Evolutionary conservation across 2,797 vertebrate genomes (phyloP).

Genomic region (Crenuchus spilurus): DNA sequence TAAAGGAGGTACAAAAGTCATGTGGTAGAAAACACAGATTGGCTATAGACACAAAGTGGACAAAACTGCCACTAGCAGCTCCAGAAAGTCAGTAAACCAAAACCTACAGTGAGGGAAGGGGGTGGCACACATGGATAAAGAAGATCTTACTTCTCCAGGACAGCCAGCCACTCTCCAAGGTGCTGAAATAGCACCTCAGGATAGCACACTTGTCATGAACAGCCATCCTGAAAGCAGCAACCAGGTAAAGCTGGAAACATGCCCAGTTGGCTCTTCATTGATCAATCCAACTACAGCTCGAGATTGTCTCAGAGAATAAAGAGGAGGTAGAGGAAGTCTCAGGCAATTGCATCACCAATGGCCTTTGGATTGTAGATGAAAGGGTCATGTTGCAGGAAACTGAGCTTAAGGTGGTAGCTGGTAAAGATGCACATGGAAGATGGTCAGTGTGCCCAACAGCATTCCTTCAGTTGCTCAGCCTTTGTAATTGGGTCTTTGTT

Average conservation of each 20-base stretch:
- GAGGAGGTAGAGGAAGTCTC: neutral
- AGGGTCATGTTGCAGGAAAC: too few species aligned
- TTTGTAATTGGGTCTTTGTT: too few species aligned
- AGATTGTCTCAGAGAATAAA: neutral
- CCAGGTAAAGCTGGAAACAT: neutral
- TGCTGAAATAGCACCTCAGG: constrained; percentile 12
- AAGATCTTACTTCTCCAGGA: constrained; percentile 1
- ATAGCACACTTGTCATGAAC: neutral
- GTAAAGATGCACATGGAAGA: too few species aligned
- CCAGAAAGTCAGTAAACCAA: too few species aligned
- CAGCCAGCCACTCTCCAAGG: constrained; percentile 5
- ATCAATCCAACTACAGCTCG: neutral
- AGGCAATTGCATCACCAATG: too few species aligned
- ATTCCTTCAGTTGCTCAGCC: too few species aligned
- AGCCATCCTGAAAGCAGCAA: neutral
- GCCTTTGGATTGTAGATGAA: too few species aligned
- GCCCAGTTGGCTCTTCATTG: neutral
- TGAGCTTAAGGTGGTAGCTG: too few species aligned
- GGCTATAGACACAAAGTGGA: too few species aligned
- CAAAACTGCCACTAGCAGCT: neutral
- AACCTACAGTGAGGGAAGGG: neutral
- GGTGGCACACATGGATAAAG: neutral
- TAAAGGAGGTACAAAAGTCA: too few species aligned
- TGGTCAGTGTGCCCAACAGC: too few species aligned
- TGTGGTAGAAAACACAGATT: too few species aligned